Percentiles rank a stretch among this genome's conserved stretches.
Conservation (phyloP, 2,113 vertebrate genomes). For the Forbesichthys agassizii region DNA sequence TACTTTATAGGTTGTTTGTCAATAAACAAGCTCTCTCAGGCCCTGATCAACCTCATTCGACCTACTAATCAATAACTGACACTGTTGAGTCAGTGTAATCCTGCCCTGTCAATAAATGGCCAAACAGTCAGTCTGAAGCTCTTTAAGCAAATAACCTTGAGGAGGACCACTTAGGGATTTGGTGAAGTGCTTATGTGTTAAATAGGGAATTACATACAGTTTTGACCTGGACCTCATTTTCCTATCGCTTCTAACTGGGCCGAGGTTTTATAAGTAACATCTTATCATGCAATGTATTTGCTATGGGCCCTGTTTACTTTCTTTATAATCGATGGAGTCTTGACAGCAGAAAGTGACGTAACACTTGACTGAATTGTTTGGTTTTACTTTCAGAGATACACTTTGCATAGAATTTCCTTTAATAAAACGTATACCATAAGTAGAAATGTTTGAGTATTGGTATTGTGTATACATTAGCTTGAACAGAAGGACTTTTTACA, state of each 20-base stretch:
- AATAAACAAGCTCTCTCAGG: slow-evolving; percentile 53
- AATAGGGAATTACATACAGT: neutral
- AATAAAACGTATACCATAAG: neutral
- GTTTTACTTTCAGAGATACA: too few species aligned
- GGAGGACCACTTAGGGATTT: slow-evolving; percentile 19
- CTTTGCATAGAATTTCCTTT: neutral
- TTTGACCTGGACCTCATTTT: too few species aligned
- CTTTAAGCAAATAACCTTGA: slow-evolving; percentile 39
- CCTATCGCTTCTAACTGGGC: too few species aligned
- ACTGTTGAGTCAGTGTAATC: slow-evolving; percentile 43
- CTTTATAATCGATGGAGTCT: too few species aligned
- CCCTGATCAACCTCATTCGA: slow-evolving; percentile 47
- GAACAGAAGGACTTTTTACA: too few species aligned
- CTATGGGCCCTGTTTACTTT: too few species aligned
- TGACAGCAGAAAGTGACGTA: too few species aligned
- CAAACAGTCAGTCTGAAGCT: slow-evolving; percentile 54
- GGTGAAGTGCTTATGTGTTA: slow-evolving; percentile 16
- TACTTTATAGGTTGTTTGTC: slow-evolving; percentile 44
- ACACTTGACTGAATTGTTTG: too few species aligned
- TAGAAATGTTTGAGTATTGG: neutral
- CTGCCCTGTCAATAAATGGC: slow-evolving; percentile 52
- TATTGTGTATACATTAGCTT: too few species aligned
- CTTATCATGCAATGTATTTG: too few species aligned
- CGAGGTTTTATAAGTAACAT: too few species aligned
- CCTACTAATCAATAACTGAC: slow-evolving; percentile 58